Evolutionary conservation across 64 coral and sea anemone species (phyloP).

Genomic region (Astreopora myriophthalma): DNA sequence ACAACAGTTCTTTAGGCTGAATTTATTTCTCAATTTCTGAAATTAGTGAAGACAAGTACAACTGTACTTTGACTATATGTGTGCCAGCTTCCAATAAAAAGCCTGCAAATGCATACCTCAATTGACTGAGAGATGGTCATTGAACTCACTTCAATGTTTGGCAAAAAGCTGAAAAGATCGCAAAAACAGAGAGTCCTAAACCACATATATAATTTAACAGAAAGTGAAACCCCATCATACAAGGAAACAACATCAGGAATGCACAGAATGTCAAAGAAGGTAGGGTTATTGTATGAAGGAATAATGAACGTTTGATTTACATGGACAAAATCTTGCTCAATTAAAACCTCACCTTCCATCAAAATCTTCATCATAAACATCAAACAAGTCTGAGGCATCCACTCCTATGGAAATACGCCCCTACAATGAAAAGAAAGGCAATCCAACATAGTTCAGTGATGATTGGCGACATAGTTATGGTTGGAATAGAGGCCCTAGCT

Average conservation of each 20-base stretch:
- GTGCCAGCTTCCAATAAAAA: no score
- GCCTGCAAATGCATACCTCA: conserved; percentile 66
- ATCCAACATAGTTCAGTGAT: neutral
- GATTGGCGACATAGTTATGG: no score
- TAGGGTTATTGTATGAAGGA: neutral
- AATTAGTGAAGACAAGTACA: no score
- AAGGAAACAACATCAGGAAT: no score
- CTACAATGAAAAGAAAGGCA: conserved; percentile 29
- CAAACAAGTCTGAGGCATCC: conserved; percentile 95
- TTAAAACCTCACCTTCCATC: conserved; percentile 70
- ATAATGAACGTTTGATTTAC: neutral
- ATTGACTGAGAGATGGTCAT: conserved; percentile 98
- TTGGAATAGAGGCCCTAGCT: no score
- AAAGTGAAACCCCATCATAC: neutral
- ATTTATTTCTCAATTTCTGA: no score
- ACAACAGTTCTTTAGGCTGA: no score
- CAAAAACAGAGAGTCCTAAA: neutral
- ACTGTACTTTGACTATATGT: no score
- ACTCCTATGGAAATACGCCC: conserved; percentile 85
- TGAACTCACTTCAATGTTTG: conserved; percentile 90
- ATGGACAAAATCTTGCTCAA: no score
- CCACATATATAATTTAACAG: no score
- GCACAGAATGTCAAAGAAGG: no score
- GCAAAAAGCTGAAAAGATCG: conserved; percentile 69
- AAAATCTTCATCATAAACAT: conserved; percentile 76